Percentiles rank a stretch among this genome's conserved stretches.
phyloP scores from a whole-genome alignment of 2,888 invertebrate genomes.

The Agriopis aurantiaria region DNA sequence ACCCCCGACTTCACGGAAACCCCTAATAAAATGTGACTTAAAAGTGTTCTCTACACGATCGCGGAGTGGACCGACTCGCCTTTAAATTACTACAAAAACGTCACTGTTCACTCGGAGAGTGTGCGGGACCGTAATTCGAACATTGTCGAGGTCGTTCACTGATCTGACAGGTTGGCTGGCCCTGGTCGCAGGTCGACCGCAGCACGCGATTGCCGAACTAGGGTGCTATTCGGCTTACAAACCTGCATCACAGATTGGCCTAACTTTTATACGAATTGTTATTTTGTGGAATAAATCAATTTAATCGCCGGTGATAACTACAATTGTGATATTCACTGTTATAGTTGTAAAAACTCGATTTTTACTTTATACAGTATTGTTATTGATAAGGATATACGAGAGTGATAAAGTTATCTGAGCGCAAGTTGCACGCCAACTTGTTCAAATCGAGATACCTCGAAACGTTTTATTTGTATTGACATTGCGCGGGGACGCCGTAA shows the following conservation, averaged over 20 bases:
- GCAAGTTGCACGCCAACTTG: slow-evolving; percentile 53
- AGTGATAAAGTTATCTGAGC: slow-evolving; percentile 68
- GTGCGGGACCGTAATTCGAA: slow-evolving; percentile 63
- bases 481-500: slow-evolving; percentile 52
- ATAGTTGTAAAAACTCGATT: slow-evolving; percentile 61
- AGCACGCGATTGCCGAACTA: slow-evolving; percentile 57
- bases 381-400: slow-evolving; percentile 66
- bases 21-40: slow-evolving; percentile 69
- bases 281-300: slow-evolving; percentile 50
- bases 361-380: slow-evolving; percentile 58
- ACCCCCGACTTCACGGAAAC: slow-evolving; percentile 62
- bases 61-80: slow-evolving; percentile 54
- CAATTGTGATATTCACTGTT: slow-evolving; percentile 54
- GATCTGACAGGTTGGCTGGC: slow-evolving; percentile 77
- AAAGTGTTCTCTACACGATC: slow-evolving; percentile 48
- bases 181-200: slow-evolving; percentile 59
- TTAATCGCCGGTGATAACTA: slow-evolving; percentile 40
- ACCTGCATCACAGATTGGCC: slow-evolving; percentile 66
- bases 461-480: slow-evolving; percentile 55
- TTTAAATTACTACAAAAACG: slow-evolving; percentile 54
- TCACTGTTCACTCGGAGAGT: slow-evolving; percentile 59
- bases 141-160: slow-evolving; percentile 81
- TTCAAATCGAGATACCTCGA: slow-evolving; percentile 44
- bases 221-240: slow-evolving; percentile 52
- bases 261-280: slow-evolving; percentile 46